Evolutionary conservation across 2,888 invertebrate genomes (phyloP), one percentile per base, ranked within the genome.

Genomic region (Philereme vetulata): DNA sequence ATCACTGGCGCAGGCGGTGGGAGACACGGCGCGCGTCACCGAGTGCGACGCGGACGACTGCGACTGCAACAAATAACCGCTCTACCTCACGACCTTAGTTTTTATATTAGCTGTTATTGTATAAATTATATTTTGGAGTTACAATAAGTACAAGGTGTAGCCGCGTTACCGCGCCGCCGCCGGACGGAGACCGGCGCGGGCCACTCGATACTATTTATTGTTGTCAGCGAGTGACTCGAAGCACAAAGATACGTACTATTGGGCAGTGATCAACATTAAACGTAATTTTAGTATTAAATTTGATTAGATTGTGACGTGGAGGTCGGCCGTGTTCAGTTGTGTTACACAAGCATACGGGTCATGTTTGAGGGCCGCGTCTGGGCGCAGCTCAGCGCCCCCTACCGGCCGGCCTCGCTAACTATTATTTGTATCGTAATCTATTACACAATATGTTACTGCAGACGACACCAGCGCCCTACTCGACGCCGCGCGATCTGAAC

Each of bases 211-310:
- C 84, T 87, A 84, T 85, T 80, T 84, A 83, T 88, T 87, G 90
- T 90, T 90, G 90, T 86, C 85, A 86, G 85, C 85, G 86, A 86
- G 86, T 85, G 90, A 90, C 85, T 85, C 81, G 83, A 83, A 88
- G 91, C 91, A 90, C 90, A 91, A 91, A 91, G 82, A 91, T 91
- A 91, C 91, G 90, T 91, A 92, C 90, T 87, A 88, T 86, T 90
- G 90, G 91, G 91, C 91, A 91, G 91, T 92, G 91, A 92, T 92
- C 91, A 92, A 92, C 91, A 92, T 91, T 90, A 84, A 89, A 85
- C 86, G 89, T 90, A 90, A 91, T 84, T 82, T 87, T 90, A 91
- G 90, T 84, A 84, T 85, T 88, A 90, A 88, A 87, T 87, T 88
- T 85, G 87, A 86, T 88, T 90, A 90, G 88, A 83, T 86, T 74